Conservation (phyloP, 2,113 vertebrate genomes). For the Syngnathus typhle region DNA sequence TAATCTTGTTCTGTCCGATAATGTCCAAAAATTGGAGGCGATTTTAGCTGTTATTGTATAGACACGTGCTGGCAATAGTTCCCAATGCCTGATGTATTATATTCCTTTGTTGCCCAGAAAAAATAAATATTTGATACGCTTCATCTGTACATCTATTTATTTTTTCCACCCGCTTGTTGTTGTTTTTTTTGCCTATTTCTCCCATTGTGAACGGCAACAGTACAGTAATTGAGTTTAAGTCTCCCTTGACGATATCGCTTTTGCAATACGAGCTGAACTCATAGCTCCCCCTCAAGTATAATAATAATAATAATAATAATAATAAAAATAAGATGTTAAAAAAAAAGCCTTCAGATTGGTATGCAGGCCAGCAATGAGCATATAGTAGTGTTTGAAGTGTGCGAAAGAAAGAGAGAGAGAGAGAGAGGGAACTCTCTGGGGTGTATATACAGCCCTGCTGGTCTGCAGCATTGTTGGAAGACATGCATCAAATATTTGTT, state of each 20-base stretch:
- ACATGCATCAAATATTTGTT: slow-evolving; percentile 63
- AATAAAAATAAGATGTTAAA: slow-evolving; percentile 77
- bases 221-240: slow-evolving; percentile 99
- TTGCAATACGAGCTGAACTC: slow-evolving; percentile 94
- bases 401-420: background rate
- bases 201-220: slow-evolving; percentile 76
- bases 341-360: slow-evolving; percentile 62
- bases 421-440: background rate
- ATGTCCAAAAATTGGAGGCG: slow-evolving; percentile 91
- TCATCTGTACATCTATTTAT: slow-evolving; percentile 97
- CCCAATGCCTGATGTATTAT: slow-evolving; percentile 99
- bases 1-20: slow-evolving; percentile 87
- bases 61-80: slow-evolving; percentile 96
- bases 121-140: slow-evolving; percentile 99
- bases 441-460: slow-evolving; percentile 23
- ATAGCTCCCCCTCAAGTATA: slow-evolving; percentile 96
- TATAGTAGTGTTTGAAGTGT: slow-evolving; percentile 32
- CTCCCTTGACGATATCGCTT: slow-evolving; percentile 94
- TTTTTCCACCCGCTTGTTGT: slow-evolving; percentile 81
- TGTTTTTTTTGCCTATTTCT: slow-evolving; percentile 51
- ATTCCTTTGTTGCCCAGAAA: slow-evolving; percentile 99
- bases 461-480: slow-evolving; percentile 53
- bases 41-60: slow-evolving; percentile 95
- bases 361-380: slow-evolving; percentile 51
- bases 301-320: slow-evolving; percentile 92